These are phyloP conservation scores for Drosophila suzukii DNA, from an alignment of 1,140 invertebrate species.

Conservation along the genomic window DNA sequence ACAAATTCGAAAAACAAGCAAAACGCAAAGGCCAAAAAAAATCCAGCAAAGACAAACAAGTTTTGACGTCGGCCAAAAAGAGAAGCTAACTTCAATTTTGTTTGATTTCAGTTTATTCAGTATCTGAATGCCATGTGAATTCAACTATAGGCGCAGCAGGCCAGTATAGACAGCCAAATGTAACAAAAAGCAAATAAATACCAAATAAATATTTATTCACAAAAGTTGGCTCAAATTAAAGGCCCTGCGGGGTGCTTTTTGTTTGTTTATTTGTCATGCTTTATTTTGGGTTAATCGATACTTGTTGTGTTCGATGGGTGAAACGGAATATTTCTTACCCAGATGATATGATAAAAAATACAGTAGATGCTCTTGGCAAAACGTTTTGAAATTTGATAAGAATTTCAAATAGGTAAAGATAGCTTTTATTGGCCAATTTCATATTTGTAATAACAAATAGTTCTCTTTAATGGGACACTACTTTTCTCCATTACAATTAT, in stretches of 20 bases:
- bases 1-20: constrained; percentile 71
- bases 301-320: constrained; percentile 1
- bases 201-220: constrained; percentile 39
- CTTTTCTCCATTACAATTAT: no score
- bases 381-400: no score
- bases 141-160: constrained; percentile 32
- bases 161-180: constrained; percentile 22
- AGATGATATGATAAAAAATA: constrained; percentile 1
- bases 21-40: constrained; percentile 24
- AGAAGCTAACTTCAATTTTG: constrained; percentile 43
- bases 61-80: constrained; percentile 44
- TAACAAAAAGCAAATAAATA: constrained; percentile 49
- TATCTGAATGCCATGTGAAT: constrained; percentile 23
- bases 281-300: constrained; percentile 39
- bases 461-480: no score
- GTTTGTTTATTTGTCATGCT: constrained; percentile 38
- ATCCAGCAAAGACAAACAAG: constrained; percentile 62
- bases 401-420: no score
- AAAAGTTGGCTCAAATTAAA: constrained; percentile 35
- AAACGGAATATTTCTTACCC: background rate
- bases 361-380: background rate
- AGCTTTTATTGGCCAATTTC: no score
- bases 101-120: constrained; percentile 41
- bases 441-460: no score
- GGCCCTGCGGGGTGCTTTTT: constrained; percentile 10